Evolutionary conservation across 2,888 invertebrate genomes (phyloP).

Genomic region (Leptopilina drosophilae): DNA sequence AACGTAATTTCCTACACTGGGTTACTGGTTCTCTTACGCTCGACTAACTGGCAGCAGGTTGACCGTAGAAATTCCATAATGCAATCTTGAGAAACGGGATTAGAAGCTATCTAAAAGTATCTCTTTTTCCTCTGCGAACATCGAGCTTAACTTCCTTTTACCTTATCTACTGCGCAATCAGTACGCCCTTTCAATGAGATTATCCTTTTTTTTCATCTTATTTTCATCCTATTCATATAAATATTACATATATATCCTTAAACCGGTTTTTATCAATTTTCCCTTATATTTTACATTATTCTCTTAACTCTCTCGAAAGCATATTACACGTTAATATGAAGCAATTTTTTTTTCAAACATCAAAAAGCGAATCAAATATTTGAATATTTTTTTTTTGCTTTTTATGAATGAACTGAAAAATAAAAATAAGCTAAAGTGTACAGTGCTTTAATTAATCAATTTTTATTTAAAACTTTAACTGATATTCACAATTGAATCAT

Average conservation of each 20-base stretch:
- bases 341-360: too few species aligned
- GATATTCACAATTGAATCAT: too few species aligned
- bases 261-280: not conserved
- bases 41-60: slow-evolving; percentile 34
- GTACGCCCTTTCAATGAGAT: slow-evolving; percentile 16
- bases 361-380: too few species aligned
- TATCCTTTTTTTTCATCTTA: slow-evolving; percentile 11
- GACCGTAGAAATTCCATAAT: slow-evolving; percentile 28
- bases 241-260: not conserved
- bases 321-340: too few species aligned
- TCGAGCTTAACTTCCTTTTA: slow-evolving; percentile 34
- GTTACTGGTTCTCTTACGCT: slow-evolving; percentile 29
- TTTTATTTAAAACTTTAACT: too few species aligned
- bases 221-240: not conserved
- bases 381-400: too few species aligned
- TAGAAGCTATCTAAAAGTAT: slow-evolving; percentile 29
- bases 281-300: too few species aligned
- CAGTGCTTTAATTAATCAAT: too few species aligned
- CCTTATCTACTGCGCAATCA: slow-evolving; percentile 35
- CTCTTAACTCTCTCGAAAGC: too few species aligned
- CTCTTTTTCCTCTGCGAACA: slow-evolving; percentile 16
- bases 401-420: too few species aligned
- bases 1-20: slow-evolving; percentile 18
- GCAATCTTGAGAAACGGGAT: slow-evolving; percentile 37
- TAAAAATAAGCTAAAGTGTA: too few species aligned